Conservation (phyloP, 2,113 vertebrate genomes). For the Channa maculata region DNA sequence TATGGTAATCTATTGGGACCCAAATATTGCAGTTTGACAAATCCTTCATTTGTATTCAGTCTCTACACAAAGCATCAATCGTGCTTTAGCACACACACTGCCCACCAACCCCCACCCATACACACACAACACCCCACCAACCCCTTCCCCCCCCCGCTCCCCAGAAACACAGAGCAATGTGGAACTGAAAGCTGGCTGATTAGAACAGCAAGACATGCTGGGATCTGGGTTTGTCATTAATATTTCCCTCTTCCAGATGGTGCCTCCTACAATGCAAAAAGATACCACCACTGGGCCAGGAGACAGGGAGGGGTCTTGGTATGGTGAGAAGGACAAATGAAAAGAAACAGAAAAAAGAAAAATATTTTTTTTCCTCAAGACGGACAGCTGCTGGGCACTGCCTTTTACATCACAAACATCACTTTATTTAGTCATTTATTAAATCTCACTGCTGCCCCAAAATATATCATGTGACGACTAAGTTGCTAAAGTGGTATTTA, state of each 20-base stretch:
- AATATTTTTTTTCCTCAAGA: slow-evolving; percentile 24
- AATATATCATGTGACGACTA: slow-evolving; percentile 17
- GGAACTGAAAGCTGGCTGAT: slow-evolving; percentile 77
- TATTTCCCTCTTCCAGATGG: slow-evolving; percentile 83
- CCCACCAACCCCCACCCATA: slow-evolving; percentile 44
- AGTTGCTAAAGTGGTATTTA: slow-evolving; percentile 38
- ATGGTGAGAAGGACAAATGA: slow-evolving; percentile 54
- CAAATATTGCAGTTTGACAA: slow-evolving; percentile 87
- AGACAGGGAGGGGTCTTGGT: slow-evolving; percentile 48
- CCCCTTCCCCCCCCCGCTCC: slow-evolving; percentile 62
- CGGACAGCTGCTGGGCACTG: slow-evolving; percentile 25
- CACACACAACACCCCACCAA: slow-evolving; percentile 23
- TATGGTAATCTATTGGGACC: slow-evolving; percentile 85
- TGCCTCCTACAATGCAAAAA: slow-evolving; percentile 75
- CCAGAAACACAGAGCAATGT: slow-evolving; percentile 74
- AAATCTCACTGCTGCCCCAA: background rate
- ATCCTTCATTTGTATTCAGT: slow-evolving; percentile 87
- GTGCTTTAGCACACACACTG: slow-evolving; percentile 78
- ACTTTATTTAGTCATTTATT: slow-evolving; percentile 1
- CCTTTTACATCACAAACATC: background rate
- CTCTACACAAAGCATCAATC: slow-evolving; percentile 85
- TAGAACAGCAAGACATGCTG: slow-evolving; percentile 81
- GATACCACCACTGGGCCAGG: slow-evolving; percentile 67
- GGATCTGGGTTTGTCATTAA: slow-evolving; percentile 82
- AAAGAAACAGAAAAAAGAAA: slow-evolving; percentile 24